Conservation (phyloP, 92 coral and sea anemone species). For the Zoanthus sansibaricus region DNA sequence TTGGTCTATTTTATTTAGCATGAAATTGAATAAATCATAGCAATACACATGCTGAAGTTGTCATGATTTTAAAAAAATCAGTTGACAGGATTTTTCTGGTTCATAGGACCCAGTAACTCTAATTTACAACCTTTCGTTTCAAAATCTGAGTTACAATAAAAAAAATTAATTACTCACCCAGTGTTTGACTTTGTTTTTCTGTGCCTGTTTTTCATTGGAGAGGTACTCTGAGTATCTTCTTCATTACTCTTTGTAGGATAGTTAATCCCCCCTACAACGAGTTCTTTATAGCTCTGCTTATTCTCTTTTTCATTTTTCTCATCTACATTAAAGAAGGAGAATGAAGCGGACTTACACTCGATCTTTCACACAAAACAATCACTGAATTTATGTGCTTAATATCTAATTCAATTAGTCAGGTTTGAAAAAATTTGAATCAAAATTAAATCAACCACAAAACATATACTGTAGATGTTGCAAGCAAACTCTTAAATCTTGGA, state of each 20-base stretch:
- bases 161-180: conserved; percentile 42
- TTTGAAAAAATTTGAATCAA: too few species aligned
- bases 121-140: not conserved
- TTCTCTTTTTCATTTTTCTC: conserved; percentile 75
- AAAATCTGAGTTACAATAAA: not conserved
- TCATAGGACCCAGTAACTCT: too few species aligned
- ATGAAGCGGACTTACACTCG: not conserved
- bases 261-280: conserved; percentile 45
- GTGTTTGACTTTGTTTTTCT: conserved; percentile 58
- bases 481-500: too few species aligned
- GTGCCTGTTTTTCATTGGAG: conserved; percentile 72
- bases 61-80: too few species aligned
- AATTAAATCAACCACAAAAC: too few species aligned
- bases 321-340: conserved; percentile 37
- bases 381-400: too few species aligned
- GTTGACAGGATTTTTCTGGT: too few species aligned
- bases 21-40: too few species aligned
- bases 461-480: too few species aligned
- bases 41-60: too few species aligned
- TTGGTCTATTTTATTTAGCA: too few species aligned
- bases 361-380: not conserved
- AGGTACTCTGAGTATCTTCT: conserved; percentile 36
- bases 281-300: conserved; percentile 76
- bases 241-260: conserved; percentile 31
- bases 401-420: too few species aligned